Evolutionary conservation across 30 jellyfish, hydroid and myxozoan species (phyloP).

Genomic region (Cassiopea andromeda): DNA sequence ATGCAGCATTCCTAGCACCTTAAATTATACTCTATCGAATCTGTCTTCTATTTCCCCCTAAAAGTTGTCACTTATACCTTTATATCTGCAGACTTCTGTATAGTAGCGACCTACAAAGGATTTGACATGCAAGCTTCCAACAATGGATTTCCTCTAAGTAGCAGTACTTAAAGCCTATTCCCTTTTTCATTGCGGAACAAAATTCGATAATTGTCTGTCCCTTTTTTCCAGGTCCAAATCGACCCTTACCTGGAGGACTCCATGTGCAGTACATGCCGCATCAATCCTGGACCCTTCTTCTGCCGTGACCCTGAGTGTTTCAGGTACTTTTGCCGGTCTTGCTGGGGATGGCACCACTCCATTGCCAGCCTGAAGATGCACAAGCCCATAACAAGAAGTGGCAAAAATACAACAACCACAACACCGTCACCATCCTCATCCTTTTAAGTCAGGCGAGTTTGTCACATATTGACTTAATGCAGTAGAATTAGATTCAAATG

Average conservation of each 20-base stretch:
- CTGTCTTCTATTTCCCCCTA: too few relatives aligned
- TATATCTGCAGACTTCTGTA: too few relatives aligned
- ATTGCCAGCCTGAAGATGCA: constrained; percentile 78
- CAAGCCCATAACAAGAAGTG: constrained; percentile 91
- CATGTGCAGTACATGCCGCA: constrained; percentile 88
- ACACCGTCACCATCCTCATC: neutral
- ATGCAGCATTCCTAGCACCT: too few relatives aligned
- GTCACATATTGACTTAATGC: neutral
- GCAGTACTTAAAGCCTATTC: too few relatives aligned
- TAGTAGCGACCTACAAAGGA: too few relatives aligned
- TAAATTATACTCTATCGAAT: too few relatives aligned
- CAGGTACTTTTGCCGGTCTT: constrained; percentile 90
- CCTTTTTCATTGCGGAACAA: too few relatives aligned
- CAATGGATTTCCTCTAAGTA: too few relatives aligned
- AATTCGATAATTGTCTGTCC: neutral
- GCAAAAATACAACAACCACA: constrained; percentile 60
- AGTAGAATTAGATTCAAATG: neutral
- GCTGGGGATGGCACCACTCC: constrained; percentile 97
- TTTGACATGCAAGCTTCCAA: too few relatives aligned
- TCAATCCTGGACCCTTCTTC: constrained; percentile 94
- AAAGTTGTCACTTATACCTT: too few relatives aligned
- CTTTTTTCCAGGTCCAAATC: constrained; percentile 79
- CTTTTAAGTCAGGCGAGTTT: neutral
- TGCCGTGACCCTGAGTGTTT: constrained; percentile 95
- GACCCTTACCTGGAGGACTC: constrained; percentile 98